Evolutionary conservation across 2,888 invertebrate genomes (phyloP).

Genomic region (Cylloceria caligata): DNA sequence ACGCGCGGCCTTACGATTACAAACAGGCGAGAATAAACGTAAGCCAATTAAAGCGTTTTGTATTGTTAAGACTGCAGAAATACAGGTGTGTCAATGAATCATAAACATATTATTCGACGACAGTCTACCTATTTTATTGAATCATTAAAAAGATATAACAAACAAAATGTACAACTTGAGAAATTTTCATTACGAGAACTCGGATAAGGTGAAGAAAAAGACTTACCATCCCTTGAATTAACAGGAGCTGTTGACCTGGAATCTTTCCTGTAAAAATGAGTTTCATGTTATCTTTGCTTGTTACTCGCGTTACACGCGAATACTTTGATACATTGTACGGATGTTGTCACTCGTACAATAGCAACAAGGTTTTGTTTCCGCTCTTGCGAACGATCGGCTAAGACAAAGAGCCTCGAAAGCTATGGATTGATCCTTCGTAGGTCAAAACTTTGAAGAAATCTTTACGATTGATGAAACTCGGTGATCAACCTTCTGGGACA

Average conservation of each 20-base stretch:
- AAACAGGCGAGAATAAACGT: conserved; percentile 26
- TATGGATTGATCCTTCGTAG: not conserved
- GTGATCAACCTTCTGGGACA: not conserved
- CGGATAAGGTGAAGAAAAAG: not conserved
- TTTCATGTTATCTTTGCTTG: conserved; percentile 42
- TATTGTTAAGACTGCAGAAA: conserved; percentile 79
- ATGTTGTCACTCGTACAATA: not conserved
- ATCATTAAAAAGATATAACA: conserved; percentile 28
- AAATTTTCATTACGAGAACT: not conserved
- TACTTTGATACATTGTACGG: not conserved
- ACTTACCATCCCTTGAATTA: conserved; percentile 58
- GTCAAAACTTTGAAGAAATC: not conserved
- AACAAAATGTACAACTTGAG: conserved; percentile 44
- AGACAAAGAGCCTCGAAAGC: too few species aligned
- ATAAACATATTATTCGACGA: conserved; percentile 43
- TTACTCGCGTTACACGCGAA: not conserved
- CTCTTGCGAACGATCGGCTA: too few species aligned
- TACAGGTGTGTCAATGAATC: conserved; percentile 77
- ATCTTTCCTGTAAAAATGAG: conserved; percentile 61
- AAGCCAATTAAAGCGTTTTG: conserved; percentile 65
- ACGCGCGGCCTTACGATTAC: conserved; percentile 23
- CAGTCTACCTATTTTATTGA: conserved; percentile 56
- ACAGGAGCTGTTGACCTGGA: conserved; percentile 19
- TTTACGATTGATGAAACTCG: not conserved
- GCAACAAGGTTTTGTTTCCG: not conserved